Evolutionary conservation across 92 coral and sea anemone genomes (phyloP), one percentile per base, ranked within the genome.

Genomic region (Muricea muricata): DNA sequence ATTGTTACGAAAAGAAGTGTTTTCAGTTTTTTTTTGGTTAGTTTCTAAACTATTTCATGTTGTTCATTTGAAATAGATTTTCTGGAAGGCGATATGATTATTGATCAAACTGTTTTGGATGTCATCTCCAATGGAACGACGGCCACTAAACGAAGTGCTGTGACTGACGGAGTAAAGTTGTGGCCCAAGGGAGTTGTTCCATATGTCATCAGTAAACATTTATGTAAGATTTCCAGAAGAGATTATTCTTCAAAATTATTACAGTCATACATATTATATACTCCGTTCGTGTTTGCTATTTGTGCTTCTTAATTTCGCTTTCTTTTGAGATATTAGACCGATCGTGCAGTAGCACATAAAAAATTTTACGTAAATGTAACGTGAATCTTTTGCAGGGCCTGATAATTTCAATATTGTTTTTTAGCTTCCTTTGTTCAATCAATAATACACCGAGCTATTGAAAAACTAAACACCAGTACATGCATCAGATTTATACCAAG

Each of bases 141-240:
- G 29, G n/a, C 20, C 9, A 71, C 26, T 31, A 75, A 75, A 75
- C 65, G 80, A 47, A 31, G 80, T 21, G 80, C 80, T 34, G 46
- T 75, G 40, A 75, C 65, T 28, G 52, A 75, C 28, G 40, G 41
- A 75, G 65, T 48, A 11, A 75, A 7, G 46, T 46, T 88, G 46
- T 95, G 98, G 98, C 85, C 89, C 15, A 82, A 83, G 37, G 94
- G 94, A 8, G 20, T 76, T 28, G 94, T 95, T 7, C 97, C 98
- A 14, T 95, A 93, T 67, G 84, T 79, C 66, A 75, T 90, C 31
- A 90, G 88, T 77, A 86, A 61, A 13, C 87, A 74, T 11, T 86
- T 90, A 67, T 83, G 97, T 93, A 79, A 75, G 91, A 69, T 23
- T 29, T 52, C n/a, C 14, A 23, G 71, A 58, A 29, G 24, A 71